Evolutionary conservation across 2,113 vertebrate genomes (phyloP).

Genomic region (Nothocercus nigrocapillus): DNA sequence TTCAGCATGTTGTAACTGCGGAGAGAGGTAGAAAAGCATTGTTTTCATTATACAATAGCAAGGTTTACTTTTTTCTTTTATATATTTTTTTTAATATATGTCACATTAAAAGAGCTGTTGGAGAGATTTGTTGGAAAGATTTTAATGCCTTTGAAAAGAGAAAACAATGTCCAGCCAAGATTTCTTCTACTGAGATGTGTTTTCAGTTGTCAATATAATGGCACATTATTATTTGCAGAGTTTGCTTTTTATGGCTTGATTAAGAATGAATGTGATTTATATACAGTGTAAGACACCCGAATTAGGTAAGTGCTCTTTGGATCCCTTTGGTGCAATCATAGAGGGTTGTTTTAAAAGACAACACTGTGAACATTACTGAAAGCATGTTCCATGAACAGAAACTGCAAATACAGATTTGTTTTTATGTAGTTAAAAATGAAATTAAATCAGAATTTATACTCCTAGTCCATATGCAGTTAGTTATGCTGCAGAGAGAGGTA

Average conservation of each 20-base stretch:
- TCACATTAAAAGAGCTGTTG: background rate
- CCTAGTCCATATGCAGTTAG: background rate
- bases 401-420: background rate
- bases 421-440: background rate
- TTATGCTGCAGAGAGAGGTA: background rate
- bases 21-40: background rate
- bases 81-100: background rate
- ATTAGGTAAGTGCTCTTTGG: background rate
- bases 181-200: background rate
- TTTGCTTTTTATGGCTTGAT: background rate
- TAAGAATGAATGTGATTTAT: background rate
- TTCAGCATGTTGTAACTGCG: background rate
- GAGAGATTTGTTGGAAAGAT: background rate
- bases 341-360: background rate
- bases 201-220: background rate
- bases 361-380: background rate
- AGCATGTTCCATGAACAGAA: background rate
- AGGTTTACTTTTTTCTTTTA: background rate
- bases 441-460: background rate
- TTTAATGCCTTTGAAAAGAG: constrained; percentile 11
- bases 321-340: background rate
- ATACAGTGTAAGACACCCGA: background rate
- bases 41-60: background rate
- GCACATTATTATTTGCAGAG: background rate
- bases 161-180: background rate